Evolutionary conservation across 1,140 invertebrate genomes (phyloP), one percentile per base, ranked within the genome.

Genomic region (Zeugodacus cucurbitae): DNA sequence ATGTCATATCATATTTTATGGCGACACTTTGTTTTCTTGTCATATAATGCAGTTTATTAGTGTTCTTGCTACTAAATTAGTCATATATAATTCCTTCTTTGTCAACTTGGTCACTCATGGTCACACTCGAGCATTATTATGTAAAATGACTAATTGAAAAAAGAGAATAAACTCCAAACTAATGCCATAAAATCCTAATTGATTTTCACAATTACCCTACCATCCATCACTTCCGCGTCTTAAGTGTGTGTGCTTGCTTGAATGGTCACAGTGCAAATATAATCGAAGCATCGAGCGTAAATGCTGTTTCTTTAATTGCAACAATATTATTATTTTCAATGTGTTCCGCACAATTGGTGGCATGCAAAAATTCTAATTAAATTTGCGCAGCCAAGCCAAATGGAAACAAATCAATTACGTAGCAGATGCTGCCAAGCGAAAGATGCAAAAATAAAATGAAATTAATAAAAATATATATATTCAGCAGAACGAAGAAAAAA

Each of bases 351-450:
- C 74, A n/a, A 48, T 82, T 82, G 74, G 41, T 48, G 74, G 41
- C 74, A 54, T 82, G 74, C 74, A 82, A 82, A 82, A 82, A 82
- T 82, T 62, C 74, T 82, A 82, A 82, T 82, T 82, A 82, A 82
- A 82, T 82, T 82, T 82, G 74, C 41, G 37, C 74, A 82, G 44
- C 41, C 74, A 82, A 74, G 29, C 67, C 67, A 74, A 37, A 70
- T n/a, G n/a, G 44, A 82, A 82, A 48, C 74, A 82, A 82, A 82
- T 82, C 74, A 82, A 82, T 82, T 29, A 82, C 74, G 74, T 20
- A 82, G 41, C 74, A 44, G n/a, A 29, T 22, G 41, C 37, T 82
- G 41, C 74, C 11, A 10, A 48, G 34, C n/a, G 6, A 48, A 26
- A 82, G 41, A 82, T 82, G 74, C 34, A 78, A 41, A 67, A 37